Percentiles rank a stretch among this genome's conserved stretches.
Conservation (phyloP, 1,140 invertebrate species). For the Branchinecta lynchi region DNA sequence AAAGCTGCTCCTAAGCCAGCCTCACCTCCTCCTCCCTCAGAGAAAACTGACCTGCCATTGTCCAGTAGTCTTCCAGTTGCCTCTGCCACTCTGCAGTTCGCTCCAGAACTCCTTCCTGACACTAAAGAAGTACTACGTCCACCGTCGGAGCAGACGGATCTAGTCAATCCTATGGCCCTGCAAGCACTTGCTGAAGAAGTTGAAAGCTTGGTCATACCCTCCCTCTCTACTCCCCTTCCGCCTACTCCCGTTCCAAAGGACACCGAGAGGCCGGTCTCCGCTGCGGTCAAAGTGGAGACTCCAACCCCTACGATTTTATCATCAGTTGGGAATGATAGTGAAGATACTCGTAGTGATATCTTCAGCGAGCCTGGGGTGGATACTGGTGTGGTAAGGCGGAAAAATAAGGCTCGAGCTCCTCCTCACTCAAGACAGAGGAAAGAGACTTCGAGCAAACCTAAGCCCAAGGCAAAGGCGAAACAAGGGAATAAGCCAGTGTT, state of each 20-base stretch:
- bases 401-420: neutral
- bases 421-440: neutral
- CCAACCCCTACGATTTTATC: neutral
- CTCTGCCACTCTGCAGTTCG: too few relatives aligned
- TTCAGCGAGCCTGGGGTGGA: neutral
- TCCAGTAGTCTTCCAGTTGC: neutral
- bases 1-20: neutral
- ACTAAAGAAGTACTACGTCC: neutral
- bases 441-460: neutral
- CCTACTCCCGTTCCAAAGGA: neutral
- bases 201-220: neutral
- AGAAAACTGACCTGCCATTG: neutral
- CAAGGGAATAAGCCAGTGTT: neutral
- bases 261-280: neutral
- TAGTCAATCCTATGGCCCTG: neutral
- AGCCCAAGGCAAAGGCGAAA: neutral
- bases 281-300: neutral
- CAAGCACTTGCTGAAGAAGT: neutral
- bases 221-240: neutral
- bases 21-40: neutral
- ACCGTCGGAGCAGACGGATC: neutral
- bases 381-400: neutral
- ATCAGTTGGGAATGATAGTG: neutral
- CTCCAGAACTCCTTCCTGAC: neutral
- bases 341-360: constrained; percentile 4